phyloP scores from a whole-genome alignment of 2,113 vertebrate species.

The Shinisaurus crocodilurus region DNA sequence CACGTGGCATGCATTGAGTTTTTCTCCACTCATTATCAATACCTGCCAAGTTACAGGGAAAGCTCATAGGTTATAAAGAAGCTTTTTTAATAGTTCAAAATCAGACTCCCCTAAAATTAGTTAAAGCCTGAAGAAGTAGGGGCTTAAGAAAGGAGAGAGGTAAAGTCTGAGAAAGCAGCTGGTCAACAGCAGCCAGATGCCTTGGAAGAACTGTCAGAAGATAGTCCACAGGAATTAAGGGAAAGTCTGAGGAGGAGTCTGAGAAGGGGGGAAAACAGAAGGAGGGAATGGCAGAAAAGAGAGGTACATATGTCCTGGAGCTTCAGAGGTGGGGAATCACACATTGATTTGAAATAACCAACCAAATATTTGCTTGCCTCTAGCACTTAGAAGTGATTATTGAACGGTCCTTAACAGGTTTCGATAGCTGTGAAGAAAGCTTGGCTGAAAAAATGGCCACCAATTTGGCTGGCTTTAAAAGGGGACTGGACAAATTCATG shows the following conservation, averaged over 20 bases:
- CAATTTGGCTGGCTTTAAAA: no score
- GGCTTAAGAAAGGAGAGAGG: background rate
- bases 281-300: background rate
- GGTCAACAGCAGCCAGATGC: background rate
- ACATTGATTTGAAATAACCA: background rate
- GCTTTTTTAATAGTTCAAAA: constrained; percentile 38
- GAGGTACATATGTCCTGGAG: background rate
- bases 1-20: constrained; percentile 95
- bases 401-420: background rate
- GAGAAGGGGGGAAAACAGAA: background rate
- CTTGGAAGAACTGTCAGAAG: background rate
- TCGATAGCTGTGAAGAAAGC: background rate
- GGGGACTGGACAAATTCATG: no score
- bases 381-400: background rate
- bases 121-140: no score
- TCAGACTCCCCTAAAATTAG: constrained; percentile 38
- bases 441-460: background rate
- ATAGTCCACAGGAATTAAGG: background rate
- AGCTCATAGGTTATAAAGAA: constrained; percentile 74
- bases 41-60: constrained; percentile 87
- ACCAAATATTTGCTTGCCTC: background rate
- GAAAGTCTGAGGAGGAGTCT: background rate
- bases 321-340: background rate
- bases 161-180: background rate
- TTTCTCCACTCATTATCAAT: constrained; percentile 98